Percentiles rank a stretch among this genome's conserved stretches.
Evolutionary conservation across 2,113 vertebrate genomes (phyloP).

Genomic region (Leptobrachium leishanense): DNA sequence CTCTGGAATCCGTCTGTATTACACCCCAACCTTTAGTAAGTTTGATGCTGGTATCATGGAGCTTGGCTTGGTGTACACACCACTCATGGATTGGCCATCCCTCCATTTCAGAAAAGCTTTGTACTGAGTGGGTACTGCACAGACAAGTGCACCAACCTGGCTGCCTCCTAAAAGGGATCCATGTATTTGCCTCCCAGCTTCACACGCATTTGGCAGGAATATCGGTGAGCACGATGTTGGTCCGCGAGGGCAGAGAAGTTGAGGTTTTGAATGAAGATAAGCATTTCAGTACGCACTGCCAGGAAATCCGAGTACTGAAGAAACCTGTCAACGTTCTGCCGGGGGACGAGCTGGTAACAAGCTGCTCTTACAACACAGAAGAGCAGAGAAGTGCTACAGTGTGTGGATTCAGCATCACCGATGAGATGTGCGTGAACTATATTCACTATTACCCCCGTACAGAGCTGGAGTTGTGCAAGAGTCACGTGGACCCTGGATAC

Average conservation of each 20-base stretch:
- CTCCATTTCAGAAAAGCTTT: slow-evolving; percentile 67
- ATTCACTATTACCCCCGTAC: too few relatives aligned
- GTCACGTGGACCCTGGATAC: too few relatives aligned
- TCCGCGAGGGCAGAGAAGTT: slow-evolving; percentile 70
- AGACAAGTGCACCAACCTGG: slow-evolving; percentile 65
- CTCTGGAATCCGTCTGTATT: slow-evolving; percentile 83
- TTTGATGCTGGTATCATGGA: slow-evolving; percentile 34
- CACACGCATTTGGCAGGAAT: slow-evolving; percentile 89
- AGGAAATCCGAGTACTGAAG: too few relatives aligned
- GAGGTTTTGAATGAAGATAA: too few relatives aligned
- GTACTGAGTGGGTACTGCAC: slow-evolving; percentile 74
- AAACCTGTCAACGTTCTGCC: too few relatives aligned
- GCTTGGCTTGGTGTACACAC: slow-evolving; percentile 90
- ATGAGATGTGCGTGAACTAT: too few relatives aligned
- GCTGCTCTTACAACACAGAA: too few relatives aligned
- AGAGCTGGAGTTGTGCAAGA: too few relatives aligned
- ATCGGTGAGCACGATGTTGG: slow-evolving; percentile 79
- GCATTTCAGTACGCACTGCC: slow-evolving; percentile 93
- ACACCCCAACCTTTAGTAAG: slow-evolving; percentile 73
- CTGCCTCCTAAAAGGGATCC: slow-evolving; percentile 70
- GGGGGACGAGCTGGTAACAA: too few relatives aligned
- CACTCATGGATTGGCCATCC: slow-evolving; percentile 89
- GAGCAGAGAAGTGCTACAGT: too few relatives aligned
- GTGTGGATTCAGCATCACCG: too few relatives aligned
- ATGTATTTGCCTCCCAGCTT: slow-evolving; percentile 90